Evolutionary conservation across 1,140 invertebrate species (phyloP).

Genomic region (Meteorus sp.): DNA sequence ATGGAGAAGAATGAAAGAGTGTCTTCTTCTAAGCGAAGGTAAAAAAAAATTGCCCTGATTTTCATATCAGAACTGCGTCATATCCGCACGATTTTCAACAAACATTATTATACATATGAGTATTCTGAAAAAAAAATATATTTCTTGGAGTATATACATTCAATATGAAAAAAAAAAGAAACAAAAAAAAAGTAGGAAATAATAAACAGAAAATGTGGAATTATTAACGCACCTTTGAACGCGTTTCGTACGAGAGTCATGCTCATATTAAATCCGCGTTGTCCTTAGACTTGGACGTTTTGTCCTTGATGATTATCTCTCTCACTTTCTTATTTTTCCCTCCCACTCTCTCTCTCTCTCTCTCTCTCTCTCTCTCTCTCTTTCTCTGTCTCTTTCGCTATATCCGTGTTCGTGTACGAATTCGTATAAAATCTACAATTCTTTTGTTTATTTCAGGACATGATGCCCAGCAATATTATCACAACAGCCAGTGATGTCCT

Average conservation of each 20-base stretch:
- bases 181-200: neutral
- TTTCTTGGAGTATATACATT: too few relatives aligned
- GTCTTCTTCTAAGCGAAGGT: slow-evolving; percentile 9
- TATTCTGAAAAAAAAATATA: neutral
- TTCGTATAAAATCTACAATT: neutral
- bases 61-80: too few relatives aligned
- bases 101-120: too few relatives aligned
- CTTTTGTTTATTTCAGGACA: slow-evolving; percentile 29
- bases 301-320: slow-evolving; percentile 1
- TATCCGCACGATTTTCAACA: too few relatives aligned
- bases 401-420: neutral
- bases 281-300: slow-evolving; percentile 12
- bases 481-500: neutral
- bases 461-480: slow-evolving; percentile 10
- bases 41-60: too few relatives aligned
- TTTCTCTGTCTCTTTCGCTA: neutral
- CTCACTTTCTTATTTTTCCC: too few relatives aligned
- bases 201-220: slow-evolving; percentile 7
- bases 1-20: neutral
- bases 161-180: neutral
- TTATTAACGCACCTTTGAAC: slow-evolving; percentile 54
- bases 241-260: slow-evolving; percentile 57
- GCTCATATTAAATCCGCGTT: slow-evolving; percentile 53
- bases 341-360: too few relatives aligned
- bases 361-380: too few relatives aligned